Base-by-base conservation (phyloP, 2,113 vertebrate species). In the Cyphomyrus discorhynchus region DNA sequence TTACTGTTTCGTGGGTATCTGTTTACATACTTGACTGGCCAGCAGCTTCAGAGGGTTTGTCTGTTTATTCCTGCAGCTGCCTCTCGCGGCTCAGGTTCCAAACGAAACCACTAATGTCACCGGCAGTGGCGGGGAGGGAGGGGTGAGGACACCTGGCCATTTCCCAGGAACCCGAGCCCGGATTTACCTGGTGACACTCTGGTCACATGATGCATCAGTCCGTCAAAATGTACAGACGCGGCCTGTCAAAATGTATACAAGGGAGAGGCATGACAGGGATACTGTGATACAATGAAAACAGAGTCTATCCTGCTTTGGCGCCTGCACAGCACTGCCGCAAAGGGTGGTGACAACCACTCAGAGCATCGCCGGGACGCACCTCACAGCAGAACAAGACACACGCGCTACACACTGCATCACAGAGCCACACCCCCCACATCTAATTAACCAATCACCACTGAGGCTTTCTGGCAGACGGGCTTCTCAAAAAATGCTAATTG, bases 21-120 rank as follows among this genome's bases (percentile, higher is more conserved):
- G 83, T 86, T 86, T 86, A 86, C 83, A 86, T 49, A 86, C 83
- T 87, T 87, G 47, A 87, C 85, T 35, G 85, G 50, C 49, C 49
- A 39, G 56, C 50, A 47, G 85, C 50, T 27, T 87, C 85, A 35
- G 47, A 53, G 85, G 31, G 74, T 50, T 86, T 5, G 83, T 49
- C 85, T 87, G 85, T 56, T 53, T 87, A 87, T 87, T 56, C 49
- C 85, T 87, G 85, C 13, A 17, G 62, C 85, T 27, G 47, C 85
- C 45, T 47, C 3, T 47, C 3, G 11, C n/a, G 6, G 46, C 47
- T 86, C 83, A 49, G 83, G 45, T 86, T 86, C 47, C 6, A 27
- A n/a, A 86, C 10, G 10, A n/a, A 49, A 5, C 45, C n/a, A 46
- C 83, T 86, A 86, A 50, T 50, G 83, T 85, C 83, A 50, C 45